These are phyloP conservation scores for Myathropa florea DNA, from an alignment of 2,888 invertebrate genomes.

Conservation along the genomic window DNA sequence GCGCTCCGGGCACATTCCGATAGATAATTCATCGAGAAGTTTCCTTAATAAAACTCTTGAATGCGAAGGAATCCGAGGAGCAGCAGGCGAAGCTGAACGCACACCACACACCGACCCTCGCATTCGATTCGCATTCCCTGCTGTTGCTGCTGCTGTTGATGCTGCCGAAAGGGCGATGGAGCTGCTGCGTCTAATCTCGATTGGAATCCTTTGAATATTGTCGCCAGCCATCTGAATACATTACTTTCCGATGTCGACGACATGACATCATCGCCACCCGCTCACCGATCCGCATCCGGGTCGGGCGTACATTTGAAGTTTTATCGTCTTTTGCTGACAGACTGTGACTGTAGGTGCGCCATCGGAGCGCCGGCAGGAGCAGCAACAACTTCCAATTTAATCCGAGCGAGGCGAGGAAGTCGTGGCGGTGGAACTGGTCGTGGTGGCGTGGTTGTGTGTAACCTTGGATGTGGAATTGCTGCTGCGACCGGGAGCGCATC, in stretches of 20 bases:
- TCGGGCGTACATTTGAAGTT: slow-evolving; percentile 25
- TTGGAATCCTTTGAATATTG: slow-evolving; percentile 67
- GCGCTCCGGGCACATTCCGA: background rate
- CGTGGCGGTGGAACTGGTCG: too few species aligned
- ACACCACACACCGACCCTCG: background rate
- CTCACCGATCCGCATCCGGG: background rate
- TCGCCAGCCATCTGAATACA: slow-evolving; percentile 66
- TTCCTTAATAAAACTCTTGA: background rate
- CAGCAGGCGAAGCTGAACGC: background rate
- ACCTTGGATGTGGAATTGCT: slow-evolving; percentile 2
- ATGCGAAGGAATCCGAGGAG: background rate
- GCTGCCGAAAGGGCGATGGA: background rate
- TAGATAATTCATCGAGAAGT: background rate
- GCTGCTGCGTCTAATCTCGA: slow-evolving; percentile 52
- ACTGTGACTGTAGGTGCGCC: background rate
- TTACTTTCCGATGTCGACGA: slow-evolving; percentile 55
- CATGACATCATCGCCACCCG: slow-evolving; percentile 53
- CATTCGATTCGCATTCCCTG: slow-evolving; percentile 33
- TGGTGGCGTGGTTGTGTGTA: background rate
- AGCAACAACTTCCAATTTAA: slow-evolving; percentile 29
- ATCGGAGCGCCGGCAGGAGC: background rate
- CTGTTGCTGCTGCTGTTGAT: background rate
- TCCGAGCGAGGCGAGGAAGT: background rate
- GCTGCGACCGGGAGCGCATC: slow-evolving; percentile 22
- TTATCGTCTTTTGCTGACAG: slow-evolving; percentile 42